Base-by-base conservation (phyloP, 2,113 vertebrate species). In the Phoxinus phoxinus region DNA sequence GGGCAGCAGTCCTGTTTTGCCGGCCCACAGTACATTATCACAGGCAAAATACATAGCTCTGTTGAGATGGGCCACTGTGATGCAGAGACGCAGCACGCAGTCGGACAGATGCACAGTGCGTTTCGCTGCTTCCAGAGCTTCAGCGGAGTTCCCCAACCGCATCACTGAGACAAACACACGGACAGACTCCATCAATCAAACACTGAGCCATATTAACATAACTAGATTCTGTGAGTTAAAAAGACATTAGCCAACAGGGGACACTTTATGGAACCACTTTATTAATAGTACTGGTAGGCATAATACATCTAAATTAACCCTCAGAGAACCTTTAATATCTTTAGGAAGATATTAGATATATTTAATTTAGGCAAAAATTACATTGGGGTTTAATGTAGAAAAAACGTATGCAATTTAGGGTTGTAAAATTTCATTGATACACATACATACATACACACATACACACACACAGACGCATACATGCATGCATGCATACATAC, bases 31-130 rank as follows among this genome's bases (percentile, higher is more conserved):
- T 23, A 98, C 90, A 23, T 99, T 98, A 91, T 99, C 98, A 0
- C 98, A 99, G 93, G 96, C 96, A 0, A 98, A 96, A 94, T 96
- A 99, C 92, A 99, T 93, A 75, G 96, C 98, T 46, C 93, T 90
- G 94, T 98, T 99, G 7, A 99, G 95, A 91, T 99, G 97, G 81
- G 96, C 88, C 78, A 99, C 93, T 0, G 98, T 99, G 91, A 98
- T 88, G 86, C 97, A 98, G 90, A 99, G 96, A 0, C 97, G 93
- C 90, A 98, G 92, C 75, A 98, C 96, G 1, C 94, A 88, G 89
- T 99, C 98, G 0, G 97, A 97, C 0, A 98, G 94, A 86, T 99
- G 98, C 0, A 99, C 93, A 0, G 95, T 93, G 9, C 97, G 93
- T 83, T 99, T 97, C 0, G 97, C 97, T 0, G 96, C 95, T 81